These are phyloP conservation scores for Patella depressa DNA, from an alignment of 2,888 invertebrate species.

Conservation along the genomic window DNA sequence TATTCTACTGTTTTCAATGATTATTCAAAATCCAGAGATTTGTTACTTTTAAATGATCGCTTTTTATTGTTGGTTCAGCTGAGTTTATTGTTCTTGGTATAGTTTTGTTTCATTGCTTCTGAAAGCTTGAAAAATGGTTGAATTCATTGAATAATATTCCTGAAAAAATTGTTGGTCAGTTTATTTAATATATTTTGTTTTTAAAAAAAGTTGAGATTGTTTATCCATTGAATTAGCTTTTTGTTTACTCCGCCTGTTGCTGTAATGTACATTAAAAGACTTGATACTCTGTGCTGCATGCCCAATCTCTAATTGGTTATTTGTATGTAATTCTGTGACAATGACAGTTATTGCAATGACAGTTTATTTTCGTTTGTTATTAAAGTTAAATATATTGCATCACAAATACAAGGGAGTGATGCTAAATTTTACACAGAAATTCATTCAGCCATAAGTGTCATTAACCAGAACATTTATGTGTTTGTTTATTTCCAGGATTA, in stretches of 20 bases:
- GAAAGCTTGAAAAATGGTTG: constrained; percentile 7
- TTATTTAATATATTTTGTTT: neutral
- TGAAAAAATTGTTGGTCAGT: neutral
- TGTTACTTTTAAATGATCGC: too few species aligned
- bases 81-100: neutral
- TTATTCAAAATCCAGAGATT: too few species aligned
- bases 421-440: too few species aligned
- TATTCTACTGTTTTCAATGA: too few species aligned
- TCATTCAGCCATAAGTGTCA: too few species aligned
- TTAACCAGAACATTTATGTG: too few species aligned
- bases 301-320: neutral
- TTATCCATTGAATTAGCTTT: neutral
- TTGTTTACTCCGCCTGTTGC: neutral
- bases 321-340: too few species aligned
- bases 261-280: neutral
- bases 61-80: neutral
- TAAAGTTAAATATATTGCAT: too few species aligned
- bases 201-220: neutral
- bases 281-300: neutral
- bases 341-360: too few species aligned
- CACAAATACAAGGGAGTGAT: too few species aligned
- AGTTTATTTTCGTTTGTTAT: too few species aligned
- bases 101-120: neutral
- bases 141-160: neutral
- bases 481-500: too few species aligned